These are phyloP conservation scores for Megaptera novaeangliae DNA, from an alignment of 2,113 vertebrate genomes.

Conservation along the genomic window DNA sequence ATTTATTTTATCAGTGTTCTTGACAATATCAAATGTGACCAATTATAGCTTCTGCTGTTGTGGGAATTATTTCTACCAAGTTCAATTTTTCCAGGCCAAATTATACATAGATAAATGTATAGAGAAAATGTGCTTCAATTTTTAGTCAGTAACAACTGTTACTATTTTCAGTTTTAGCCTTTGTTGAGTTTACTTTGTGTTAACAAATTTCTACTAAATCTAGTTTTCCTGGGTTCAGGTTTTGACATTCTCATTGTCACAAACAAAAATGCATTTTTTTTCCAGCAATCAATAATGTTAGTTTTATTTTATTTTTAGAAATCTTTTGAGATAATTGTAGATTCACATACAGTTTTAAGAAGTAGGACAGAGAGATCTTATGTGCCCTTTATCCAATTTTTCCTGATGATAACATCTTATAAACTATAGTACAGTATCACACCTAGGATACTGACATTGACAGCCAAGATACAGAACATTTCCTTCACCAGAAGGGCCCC, in stretches of 20 bases:
- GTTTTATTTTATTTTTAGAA: neutral
- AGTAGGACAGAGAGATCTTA: neutral
- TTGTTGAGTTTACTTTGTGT: neutral
- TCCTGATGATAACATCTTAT: neutral
- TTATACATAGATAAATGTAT: neutral
- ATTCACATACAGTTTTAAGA: neutral
- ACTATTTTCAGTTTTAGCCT: neutral
- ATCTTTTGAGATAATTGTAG: neutral
- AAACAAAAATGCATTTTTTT: neutral
- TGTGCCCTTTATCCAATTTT: neutral
- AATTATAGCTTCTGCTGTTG: neutral
- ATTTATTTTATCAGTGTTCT: neutral
- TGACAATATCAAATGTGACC: neutral
- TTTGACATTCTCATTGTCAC: neutral
- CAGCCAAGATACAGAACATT: too few relatives aligned
- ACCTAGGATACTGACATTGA: too few relatives aligned
- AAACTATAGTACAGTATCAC: neutral
- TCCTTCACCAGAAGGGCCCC: neutral
- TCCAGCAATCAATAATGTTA: too few relatives aligned
- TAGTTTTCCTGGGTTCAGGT: neutral
- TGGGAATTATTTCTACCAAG: constrained; percentile 2
- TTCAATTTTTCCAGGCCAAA: neutral
- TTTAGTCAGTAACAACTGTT: neutral
- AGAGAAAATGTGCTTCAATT: neutral
- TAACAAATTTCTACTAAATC: neutral